Conservation (phyloP, 2,113 vertebrate species). For the Neodon shergylaensis region DNA sequence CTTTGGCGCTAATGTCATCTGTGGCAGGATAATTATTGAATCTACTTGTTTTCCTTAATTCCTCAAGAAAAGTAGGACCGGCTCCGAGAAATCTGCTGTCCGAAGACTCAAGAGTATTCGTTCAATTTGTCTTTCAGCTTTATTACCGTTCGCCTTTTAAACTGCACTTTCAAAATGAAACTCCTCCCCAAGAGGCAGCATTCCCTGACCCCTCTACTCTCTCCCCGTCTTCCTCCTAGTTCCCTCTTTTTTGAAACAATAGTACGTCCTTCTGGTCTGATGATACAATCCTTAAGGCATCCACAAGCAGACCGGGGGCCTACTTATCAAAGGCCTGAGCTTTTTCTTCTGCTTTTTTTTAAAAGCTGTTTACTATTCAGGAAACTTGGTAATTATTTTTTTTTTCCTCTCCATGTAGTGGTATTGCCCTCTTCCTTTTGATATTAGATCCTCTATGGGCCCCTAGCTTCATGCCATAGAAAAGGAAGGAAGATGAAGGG, state of each 20-base stretch:
- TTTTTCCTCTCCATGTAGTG: conserved; percentile 35
- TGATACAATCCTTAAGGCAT: conserved; percentile 52
- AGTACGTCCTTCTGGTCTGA: conserved; percentile 34
- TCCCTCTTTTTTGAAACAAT: conserved; percentile 51
- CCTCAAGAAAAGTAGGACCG: not conserved
- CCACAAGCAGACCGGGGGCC: not conserved
- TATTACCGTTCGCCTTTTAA: not conserved
- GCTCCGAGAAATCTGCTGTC: not conserved
- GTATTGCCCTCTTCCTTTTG: conserved; percentile 79
- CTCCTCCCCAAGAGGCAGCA: not conserved
- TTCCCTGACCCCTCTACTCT: not conserved
- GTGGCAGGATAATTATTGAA: conserved; percentile 45
- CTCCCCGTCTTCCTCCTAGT: not conserved
- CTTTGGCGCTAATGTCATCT: conserved; percentile 20
- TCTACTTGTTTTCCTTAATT: conserved; percentile 50
- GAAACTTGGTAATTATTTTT: conserved; percentile 79
- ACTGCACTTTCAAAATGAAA: not conserved
- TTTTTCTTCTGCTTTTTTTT: not conserved
- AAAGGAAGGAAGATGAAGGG: conserved; percentile 72
- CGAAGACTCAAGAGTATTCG: not conserved
- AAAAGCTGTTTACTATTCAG: conserved; percentile 76
- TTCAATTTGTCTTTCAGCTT: conserved; percentile 53
- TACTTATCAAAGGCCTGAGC: conserved; percentile 43
- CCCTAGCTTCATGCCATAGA: conserved; percentile 49
- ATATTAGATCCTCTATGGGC: conserved; percentile 76